Evolutionary conservation across 2,888 invertebrate species (phyloP), one percentile per base, ranked within the genome.

Genomic region (Perizoma affinitatum): DNA sequence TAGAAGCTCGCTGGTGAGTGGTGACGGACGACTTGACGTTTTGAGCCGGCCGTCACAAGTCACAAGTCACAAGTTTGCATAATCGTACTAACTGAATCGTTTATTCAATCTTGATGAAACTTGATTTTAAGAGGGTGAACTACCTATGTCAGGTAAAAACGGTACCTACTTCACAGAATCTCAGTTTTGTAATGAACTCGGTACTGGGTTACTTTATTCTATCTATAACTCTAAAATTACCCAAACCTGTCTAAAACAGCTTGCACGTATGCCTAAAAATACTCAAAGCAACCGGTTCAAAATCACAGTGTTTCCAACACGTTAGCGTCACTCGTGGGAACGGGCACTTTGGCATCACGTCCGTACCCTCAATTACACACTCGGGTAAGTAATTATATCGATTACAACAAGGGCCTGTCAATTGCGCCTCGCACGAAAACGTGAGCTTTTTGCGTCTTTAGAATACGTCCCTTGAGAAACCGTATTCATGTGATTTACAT

Each of bases 381-480:
- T 11, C 22, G 22, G 22, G 33, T 4, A 45, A 22, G 58, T 66
- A 73, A 72, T 75, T 76, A 67, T 66, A 70, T 54, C 65, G 67
- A 73, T 74, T 61, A 66, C 61, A 22, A 22, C 22, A 35, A 4
- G 7, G 46, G 48, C 38, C 54, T 54, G 52, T 56, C 45, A 58
- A 58, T 61, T 46, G 57, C 1, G 42, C 22, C 48, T 58, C 46
- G 54, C 74, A 77, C 74, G 75, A 73, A 70, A 66, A 68, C 74
- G 78, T 75, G 79, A 72, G 69, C 48, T 51, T 62, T 68, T 63
- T 59, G 45, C 51, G 38, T 51, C 48, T 54, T 58, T 49, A 52
- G 42, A 58, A 61, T 60, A 51, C 51, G 56, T 56, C 56, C 45
- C 57, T 41, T 58, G 55, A 43, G 60, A 61, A 60, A 53, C 11